These are phyloP conservation scores for Apotomis capreana DNA, from an alignment of 2,888 invertebrate species.

Conservation along the genomic window DNA sequence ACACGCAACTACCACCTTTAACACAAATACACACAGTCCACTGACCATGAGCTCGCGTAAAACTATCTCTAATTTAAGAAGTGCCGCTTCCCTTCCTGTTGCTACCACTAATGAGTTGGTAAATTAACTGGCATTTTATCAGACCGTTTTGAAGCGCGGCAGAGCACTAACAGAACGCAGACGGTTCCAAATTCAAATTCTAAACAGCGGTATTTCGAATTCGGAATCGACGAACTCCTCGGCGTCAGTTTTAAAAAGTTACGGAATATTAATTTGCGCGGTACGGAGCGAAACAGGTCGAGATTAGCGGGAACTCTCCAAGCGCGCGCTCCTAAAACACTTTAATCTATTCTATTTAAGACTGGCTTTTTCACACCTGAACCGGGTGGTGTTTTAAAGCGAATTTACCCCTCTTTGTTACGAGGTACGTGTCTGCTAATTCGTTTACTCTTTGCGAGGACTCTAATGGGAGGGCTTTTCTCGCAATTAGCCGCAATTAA, in stretches of 20 bases:
- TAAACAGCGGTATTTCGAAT: conserved; percentile 44
- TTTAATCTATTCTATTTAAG: conserved; percentile 77
- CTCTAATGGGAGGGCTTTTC: conserved; percentile 77
- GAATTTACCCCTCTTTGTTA: conserved; percentile 74
- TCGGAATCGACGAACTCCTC: conserved; percentile 28
- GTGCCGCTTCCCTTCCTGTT: conserved; percentile 57
- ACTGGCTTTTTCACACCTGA: conserved; percentile 76
- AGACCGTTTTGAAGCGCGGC: conserved; percentile 55
- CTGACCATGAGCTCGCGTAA: conserved; percentile 34
- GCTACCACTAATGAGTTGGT: conserved; percentile 68
- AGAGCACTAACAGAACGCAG: conserved; percentile 54
- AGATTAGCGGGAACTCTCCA: conserved; percentile 48
- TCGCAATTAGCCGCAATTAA: conserved; percentile 80
- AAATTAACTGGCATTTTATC: conserved; percentile 67
- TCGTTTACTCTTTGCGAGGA: conserved; percentile 77
- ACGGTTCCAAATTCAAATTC: conserved; percentile 50
- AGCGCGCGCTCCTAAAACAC: conserved; percentile 50
- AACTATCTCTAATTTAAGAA: conserved; percentile 46
- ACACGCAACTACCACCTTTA: conserved; percentile 50
- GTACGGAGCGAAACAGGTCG: conserved; percentile 49
- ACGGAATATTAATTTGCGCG: conserved; percentile 44
- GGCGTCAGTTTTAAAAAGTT: conserved; percentile 35
- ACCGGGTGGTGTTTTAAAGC: conserved; percentile 71
- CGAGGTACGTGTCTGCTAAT: conserved; percentile 75
- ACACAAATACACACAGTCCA: conserved; percentile 33